Evolutionary conservation across 2,113 vertebrate species (phyloP), one percentile per base, ranked within the genome.

Genomic region (Gobio gobio): DNA sequence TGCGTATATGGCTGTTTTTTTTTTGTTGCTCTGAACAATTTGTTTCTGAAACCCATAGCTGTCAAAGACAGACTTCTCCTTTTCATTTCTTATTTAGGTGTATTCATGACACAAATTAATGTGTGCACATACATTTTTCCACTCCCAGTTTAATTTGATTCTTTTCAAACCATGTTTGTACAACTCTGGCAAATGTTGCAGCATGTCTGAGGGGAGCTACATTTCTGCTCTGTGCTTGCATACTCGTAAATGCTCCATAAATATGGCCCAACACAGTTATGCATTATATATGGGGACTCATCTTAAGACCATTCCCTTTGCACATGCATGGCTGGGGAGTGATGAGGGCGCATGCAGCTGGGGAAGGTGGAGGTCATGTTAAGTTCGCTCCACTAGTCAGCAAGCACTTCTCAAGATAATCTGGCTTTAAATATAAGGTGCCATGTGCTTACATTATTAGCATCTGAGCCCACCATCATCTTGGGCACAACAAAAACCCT

Each of bases 171-270:
- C 64, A 16, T 68, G 64, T 68, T 76, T 33, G 7, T 76, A 33
- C 43, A 74, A 64, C 14, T 63, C 12, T 16, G 13, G 4, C 49
- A 51, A 51, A 51, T 51, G 49, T 16, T 68, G 33, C 16, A 20
- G 79, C 54, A 12, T 81, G 56, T 80, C 64, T 79, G 84, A 78
- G 40, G 56, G 36, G 12, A 64, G 29, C 45, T 47, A 63, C 40
- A 77, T 70, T 68, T 81, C 77, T 85, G 58, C 29, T 58, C 43
- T 74, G 43, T 82, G 80, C 64, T 72, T 68, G 64, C 29, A 82
- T 82, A 56, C 64, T 66, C 66, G 47, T 74, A 83, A 85, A 89
- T 86, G 86, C 72, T 74, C 81, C 63, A 36, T 86, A 79, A 68
- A 84, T 78, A 82, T 78, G 83, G 43, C 70, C 73, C 80, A 76